A percentile compares a stretch with the other conserved stretches of the same genome.
phyloP scores from a whole-genome alignment of 2,888 invertebrate species.

The Pyrrhosoma nymphula region DNA sequence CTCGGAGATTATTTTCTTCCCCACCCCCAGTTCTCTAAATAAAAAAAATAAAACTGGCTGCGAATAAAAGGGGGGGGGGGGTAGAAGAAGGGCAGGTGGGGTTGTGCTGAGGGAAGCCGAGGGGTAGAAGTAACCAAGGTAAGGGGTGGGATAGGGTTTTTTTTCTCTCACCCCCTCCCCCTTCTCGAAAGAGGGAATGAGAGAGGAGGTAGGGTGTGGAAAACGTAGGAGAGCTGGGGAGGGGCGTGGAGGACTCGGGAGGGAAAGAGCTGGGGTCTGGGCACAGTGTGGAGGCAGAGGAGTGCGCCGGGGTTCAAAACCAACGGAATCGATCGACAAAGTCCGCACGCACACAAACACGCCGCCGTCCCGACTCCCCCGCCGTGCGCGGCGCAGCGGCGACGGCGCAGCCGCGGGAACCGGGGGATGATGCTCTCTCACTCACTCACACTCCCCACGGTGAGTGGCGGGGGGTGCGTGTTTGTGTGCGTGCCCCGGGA shows the following conservation, averaged over 20 bases:
- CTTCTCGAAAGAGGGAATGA: not conserved
- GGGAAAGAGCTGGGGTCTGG: not conserved
- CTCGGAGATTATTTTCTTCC: not conserved
- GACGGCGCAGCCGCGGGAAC: constrained; percentile 5
- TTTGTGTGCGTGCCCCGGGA: not conserved
- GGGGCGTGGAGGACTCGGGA: not conserved
- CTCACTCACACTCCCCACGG: not conserved
- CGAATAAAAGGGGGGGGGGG: not conserved
- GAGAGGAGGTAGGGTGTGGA: not conserved
- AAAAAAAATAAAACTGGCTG: not conserved
- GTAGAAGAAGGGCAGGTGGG: not conserved
- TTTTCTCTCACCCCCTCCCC: too few species aligned
- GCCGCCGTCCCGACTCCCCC: not conserved
- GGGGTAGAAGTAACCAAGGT: too few species aligned
- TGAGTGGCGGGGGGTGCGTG: not conserved
- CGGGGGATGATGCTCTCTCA: not conserved
- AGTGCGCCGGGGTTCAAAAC: constrained; percentile 4
- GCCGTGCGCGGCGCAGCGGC: not conserved
- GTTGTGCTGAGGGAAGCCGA: too few species aligned
- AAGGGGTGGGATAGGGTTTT: not conserved
- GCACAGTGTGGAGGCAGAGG: not conserved
- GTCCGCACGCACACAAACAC: not conserved
- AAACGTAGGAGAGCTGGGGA: not conserved
- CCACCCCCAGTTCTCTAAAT: not conserved
- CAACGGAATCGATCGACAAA: not conserved